phyloP scores from a whole-genome alignment of 2,113 vertebrate genomes.

The Thryonomys swinderianus region DNA sequence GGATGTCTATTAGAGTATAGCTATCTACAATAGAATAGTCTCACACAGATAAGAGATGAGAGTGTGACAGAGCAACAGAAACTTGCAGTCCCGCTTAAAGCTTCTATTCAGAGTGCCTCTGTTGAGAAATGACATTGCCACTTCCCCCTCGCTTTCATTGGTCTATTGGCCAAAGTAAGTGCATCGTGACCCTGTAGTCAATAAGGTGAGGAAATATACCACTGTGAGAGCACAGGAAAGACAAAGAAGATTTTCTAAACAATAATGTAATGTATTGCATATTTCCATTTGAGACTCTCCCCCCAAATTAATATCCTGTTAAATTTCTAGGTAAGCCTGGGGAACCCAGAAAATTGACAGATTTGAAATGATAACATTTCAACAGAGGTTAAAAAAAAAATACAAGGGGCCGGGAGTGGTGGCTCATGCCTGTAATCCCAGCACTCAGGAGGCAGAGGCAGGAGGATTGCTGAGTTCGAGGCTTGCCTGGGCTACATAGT shows the following conservation, averaged over 20 bases:
- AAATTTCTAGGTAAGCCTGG: slow-evolving; percentile 22
- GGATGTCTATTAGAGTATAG: background rate
- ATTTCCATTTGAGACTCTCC: background rate
- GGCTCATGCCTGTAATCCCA: too few relatives aligned
- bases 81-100: background rate
- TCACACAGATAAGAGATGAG: background rate
- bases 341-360: background rate
- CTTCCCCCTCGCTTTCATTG: background rate
- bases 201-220: background rate
- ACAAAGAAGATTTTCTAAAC: background rate
- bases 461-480: too few relatives aligned
- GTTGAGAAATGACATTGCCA: background rate
- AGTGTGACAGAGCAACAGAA: background rate
- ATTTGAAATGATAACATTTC: slow-evolving; percentile 45
- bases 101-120: background rate
- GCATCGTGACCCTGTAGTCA: background rate
- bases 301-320: background rate
- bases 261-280: background rate
- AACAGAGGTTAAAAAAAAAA: slow-evolving; percentile 39
- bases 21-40: background rate
- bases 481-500: too few relatives aligned
- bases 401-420: too few relatives aligned
- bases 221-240: background rate
- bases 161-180: background rate
- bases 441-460: too few relatives aligned